Conservation (phyloP, 2,888 invertebrate genomes). For the Archips xylosteana region DNA sequence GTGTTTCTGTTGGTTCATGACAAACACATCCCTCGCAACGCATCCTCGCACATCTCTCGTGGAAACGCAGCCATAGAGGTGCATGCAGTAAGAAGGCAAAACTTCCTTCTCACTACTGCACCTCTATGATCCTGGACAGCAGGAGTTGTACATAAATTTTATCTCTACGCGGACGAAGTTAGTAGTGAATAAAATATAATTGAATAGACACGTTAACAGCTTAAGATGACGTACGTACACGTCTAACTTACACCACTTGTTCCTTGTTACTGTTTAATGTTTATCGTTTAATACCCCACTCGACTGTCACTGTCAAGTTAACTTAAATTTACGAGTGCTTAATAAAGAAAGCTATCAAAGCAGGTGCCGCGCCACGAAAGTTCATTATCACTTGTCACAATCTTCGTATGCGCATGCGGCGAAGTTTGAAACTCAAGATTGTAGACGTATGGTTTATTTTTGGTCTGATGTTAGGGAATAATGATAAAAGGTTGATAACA, state of each 20-base stretch:
- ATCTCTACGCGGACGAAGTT: too few relatives aligned
- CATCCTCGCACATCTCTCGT: too few relatives aligned
- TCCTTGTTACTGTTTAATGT: not conserved
- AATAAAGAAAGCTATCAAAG: constrained; percentile 25
- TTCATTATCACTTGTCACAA: constrained; percentile 20
- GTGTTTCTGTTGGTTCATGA: too few relatives aligned
- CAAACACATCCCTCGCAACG: too few relatives aligned
- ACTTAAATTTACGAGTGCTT: constrained; percentile 19
- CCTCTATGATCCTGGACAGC: too few relatives aligned
- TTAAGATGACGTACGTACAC: too few relatives aligned
- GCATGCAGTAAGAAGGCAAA: too few relatives aligned
- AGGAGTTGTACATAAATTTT: too few relatives aligned
- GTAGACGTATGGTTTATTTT: not conserved
- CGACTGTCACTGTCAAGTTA: constrained; percentile 7
- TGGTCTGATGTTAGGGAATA: not conserved
- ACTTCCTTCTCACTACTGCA: too few relatives aligned
- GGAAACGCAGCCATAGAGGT: too few relatives aligned
- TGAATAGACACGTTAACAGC: too few relatives aligned
- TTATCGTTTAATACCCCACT: constrained; percentile 14
- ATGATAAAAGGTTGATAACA: constrained; percentile 16
- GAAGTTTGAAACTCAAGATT: not conserved
- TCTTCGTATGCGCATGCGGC: not conserved
- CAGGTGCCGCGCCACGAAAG: constrained; percentile 21
- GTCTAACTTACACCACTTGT: not conserved
- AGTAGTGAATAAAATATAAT: too few relatives aligned